Base-by-base conservation (phyloP, 2,888 invertebrate genomes). In the Neelides folsomi region DNA sequence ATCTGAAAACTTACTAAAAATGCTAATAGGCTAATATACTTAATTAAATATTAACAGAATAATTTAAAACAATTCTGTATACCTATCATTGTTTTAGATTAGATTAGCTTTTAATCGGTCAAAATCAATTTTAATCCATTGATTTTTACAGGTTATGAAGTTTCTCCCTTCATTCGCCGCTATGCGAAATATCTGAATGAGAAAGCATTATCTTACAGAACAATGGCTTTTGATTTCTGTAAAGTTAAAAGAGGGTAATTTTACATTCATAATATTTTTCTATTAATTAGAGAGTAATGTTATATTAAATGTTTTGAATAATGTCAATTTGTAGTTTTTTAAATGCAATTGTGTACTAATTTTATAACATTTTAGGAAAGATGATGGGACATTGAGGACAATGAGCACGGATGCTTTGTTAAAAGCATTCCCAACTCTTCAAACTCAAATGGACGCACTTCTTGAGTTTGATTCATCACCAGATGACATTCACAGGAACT, bases 121-220 rank as follows among this genome's bases (percentile, higher is more conserved):
- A n/a, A n/a, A n/a, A n/a, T n/a, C n/a, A n/a, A 35, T 41, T 53
- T 13, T 27, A 34, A 12, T 40, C 10, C 27, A 49, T 35, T 41
- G n/a, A 52, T 51, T 60, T 59, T 71, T 73, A 49, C 76, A 93
- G 94, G 93, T 58, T 97, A 95, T 76, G 97, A 98, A 73, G 98
- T 99, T 95, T 97, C 97, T 47, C 93, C 93, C 65, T 98, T 94
- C 74, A 97, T 99, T 71, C 79, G 97, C 71, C 82, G 95, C 66
- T 98, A 98, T 76, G 94, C 97, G 70, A 93, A 93, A 75, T 99
- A 99, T 78, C 79, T 99, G 71, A 95, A 97, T 72, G 97, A 98
- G 76, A 99, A 99, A 76, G 94, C 97, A 48, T 78, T 93, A 65
- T 94, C 97, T 10, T 99, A 99, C 77, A 82, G 98, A 73, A 86